Conservation (phyloP, 2,888 invertebrate genomes). For the Agriopis leucophaearia region DNA sequence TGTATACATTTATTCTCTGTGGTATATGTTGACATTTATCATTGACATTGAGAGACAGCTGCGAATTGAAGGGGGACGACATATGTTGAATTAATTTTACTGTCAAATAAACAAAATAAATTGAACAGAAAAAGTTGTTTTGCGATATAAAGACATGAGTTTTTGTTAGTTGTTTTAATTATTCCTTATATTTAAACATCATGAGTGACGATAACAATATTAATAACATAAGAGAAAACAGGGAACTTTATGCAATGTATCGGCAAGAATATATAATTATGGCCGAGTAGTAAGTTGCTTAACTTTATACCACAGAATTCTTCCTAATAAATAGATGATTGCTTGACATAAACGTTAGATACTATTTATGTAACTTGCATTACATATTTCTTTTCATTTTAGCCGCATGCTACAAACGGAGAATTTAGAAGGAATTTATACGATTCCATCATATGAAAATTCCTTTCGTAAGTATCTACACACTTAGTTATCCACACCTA, state of each 20-base stretch:
- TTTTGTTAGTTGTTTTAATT: conserved; percentile 13
- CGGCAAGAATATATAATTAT: conserved; percentile 96
- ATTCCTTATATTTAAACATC: conserved; percentile 24
- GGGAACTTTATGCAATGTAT: conserved; percentile 90
- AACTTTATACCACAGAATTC: no score
- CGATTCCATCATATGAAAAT: conserved; percentile 95
- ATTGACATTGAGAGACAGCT: no score
- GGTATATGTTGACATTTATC: neutral
- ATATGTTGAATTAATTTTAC: neutral
- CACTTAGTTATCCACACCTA: neutral
- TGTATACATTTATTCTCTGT: neutral
- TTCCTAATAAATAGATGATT: neutral
- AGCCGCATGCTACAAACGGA: conserved; percentile 95
- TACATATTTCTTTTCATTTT: conserved; percentile 62
- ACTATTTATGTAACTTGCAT: neutral
- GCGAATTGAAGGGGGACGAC: no score
- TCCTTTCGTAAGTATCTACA: conserved; percentile 89
- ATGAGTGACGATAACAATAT: conserved; percentile 69
- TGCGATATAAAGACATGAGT: neutral
- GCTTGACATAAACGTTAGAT: neutral
- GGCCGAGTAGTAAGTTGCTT: conserved; percentile 95
- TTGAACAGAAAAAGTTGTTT: neutral
- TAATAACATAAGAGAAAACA: conserved; percentile 82
- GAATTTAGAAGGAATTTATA: conserved; percentile 95
- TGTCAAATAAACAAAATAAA: no score